These are phyloP conservation scores for Silurus asotus DNA, from an alignment of 2,113 vertebrate species.

Conservation along the genomic window DNA sequence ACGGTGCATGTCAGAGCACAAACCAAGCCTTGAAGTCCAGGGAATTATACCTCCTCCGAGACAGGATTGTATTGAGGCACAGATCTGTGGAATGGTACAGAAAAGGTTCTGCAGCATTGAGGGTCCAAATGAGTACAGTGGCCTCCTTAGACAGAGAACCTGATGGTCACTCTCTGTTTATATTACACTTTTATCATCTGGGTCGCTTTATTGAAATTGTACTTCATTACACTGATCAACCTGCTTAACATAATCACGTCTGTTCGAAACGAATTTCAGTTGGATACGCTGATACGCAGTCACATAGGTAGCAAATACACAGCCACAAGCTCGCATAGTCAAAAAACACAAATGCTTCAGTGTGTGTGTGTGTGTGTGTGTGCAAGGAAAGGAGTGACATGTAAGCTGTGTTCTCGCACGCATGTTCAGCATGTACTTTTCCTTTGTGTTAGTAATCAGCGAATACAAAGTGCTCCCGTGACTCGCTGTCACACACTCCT, in stretches of 20 bases:
- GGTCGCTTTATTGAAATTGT: neutral
- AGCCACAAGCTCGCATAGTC: neutral
- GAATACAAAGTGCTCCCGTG: neutral
- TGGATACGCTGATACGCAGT: neutral
- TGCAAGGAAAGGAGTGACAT: conserved; percentile 9
- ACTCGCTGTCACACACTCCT: conserved; percentile 16
- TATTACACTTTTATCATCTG: neutral
- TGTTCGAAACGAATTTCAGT: conserved; percentile 12
- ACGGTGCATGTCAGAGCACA: too few relatives aligned
- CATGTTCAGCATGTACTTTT: conserved; percentile 16
- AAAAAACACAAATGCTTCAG: neutral
- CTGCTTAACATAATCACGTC: neutral
- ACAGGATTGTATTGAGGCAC: too few relatives aligned
- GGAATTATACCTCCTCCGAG: too few relatives aligned
- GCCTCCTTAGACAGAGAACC: too few relatives aligned
- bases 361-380: neutral
- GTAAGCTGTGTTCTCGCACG: conserved; percentile 21
- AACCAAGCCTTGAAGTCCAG: too few relatives aligned
- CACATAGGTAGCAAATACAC: neutral
- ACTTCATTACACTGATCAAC: neutral
- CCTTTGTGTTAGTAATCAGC: conserved; percentile 34
- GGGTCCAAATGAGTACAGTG: too few relatives aligned
- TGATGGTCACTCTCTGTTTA: neutral
- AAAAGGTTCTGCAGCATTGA: too few relatives aligned
- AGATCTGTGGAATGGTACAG: too few relatives aligned